Percentiles rank a stretch among this genome's conserved stretches.
Evolutionary conservation across 2,113 vertebrate genomes (phyloP).

Genomic region (Rhea americana): DNA sequence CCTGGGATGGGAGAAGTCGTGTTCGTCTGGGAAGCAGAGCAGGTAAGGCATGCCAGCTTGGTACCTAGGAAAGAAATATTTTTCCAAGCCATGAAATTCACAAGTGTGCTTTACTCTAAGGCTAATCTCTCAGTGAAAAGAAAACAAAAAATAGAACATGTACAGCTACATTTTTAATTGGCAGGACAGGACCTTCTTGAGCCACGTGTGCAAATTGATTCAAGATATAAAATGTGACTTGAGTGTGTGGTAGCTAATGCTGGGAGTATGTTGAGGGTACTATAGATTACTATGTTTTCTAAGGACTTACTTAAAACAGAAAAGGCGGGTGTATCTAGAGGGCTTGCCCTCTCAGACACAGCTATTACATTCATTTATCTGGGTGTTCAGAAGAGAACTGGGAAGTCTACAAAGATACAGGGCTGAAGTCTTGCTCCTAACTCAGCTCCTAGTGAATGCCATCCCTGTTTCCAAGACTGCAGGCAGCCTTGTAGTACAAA

Average conservation of each 20-base stretch:
- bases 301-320: background rate
- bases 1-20: too few relatives aligned
- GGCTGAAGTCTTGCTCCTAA: background rate
- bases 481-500: background rate
- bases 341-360: background rate
- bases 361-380: background rate
- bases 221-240: rapidly evolving
- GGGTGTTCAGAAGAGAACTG: background rate
- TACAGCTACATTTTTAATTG: background rate
- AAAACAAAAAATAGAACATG: too few relatives aligned
- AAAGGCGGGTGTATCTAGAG: background rate
- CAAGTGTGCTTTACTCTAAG: too few relatives aligned
- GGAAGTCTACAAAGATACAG: background rate
- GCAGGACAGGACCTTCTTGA: background rate
- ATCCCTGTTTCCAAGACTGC: background rate
- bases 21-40: too few relatives aligned
- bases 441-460: background rate
- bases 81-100: too few relatives aligned
- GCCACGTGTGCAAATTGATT: background rate
- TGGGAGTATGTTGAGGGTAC: background rate
- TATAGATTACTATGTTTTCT: background rate
- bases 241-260: background rate
- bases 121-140: too few relatives aligned
- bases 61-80: too few relatives aligned
- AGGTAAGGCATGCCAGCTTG: too few relatives aligned